Evolutionary conservation across 64 coral and sea anemone genomes (phyloP).

Genomic region (Stylophora pistillata): DNA sequence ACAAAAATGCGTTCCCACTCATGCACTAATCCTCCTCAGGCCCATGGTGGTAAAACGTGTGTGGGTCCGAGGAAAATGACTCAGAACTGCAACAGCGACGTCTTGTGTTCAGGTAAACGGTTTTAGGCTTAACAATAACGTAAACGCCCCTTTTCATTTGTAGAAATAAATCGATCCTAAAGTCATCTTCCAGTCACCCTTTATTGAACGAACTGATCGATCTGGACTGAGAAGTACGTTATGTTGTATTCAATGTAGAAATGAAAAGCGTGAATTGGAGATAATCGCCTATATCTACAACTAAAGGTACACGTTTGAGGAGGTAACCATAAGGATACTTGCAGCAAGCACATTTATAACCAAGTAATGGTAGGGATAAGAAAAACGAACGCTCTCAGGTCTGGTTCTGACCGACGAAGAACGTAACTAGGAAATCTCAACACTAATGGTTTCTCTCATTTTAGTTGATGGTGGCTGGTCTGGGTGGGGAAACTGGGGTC

Average conservation of each 20-base stretch:
- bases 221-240: no score
- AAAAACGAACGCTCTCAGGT: no score
- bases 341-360: no score
- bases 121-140: neutral
- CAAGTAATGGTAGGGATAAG: no score
- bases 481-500: conserved; percentile 17
- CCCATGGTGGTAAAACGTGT: neutral
- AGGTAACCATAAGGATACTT: no score
- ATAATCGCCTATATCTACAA: no score
- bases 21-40: neutral
- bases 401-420: neutral
- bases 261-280: no score
- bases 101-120: neutral
- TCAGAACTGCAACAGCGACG: neutral
- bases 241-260: no score
- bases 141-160: neutral
- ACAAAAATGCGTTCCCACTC: neutral
- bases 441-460: neutral
- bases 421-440: neutral
- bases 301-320: no score
- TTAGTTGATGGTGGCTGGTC: conserved; percentile 21
- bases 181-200: no score
- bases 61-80: neutral
- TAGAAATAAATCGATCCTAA: no score
- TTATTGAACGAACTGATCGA: no score